phyloP scores from a whole-genome alignment of 2,797 vertebrate genomes.

The Lates japonicus region DNA sequence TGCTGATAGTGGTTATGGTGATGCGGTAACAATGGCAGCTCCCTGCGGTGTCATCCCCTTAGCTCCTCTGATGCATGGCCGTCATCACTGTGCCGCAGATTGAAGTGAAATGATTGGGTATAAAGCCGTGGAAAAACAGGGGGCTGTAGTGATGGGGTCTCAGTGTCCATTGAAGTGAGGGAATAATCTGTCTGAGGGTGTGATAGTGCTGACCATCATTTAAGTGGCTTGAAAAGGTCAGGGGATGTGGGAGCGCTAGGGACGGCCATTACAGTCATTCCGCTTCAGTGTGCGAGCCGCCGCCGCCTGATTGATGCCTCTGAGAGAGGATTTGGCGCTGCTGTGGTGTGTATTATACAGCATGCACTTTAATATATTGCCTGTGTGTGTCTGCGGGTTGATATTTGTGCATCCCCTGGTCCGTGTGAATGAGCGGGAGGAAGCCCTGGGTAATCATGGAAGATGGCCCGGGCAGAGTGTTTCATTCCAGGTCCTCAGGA shows the following conservation, averaged over 20 bases:
- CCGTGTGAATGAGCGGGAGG: conserved; percentile 30
- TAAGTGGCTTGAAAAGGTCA: conserved; percentile 74
- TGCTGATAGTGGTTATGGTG: conserved; percentile 47
- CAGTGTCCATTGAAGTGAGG: conserved; percentile 69
- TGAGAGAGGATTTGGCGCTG: conserved; percentile 62
- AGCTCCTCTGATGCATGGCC: conserved; percentile 57
- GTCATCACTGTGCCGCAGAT: conserved; percentile 46
- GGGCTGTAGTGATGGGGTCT: conserved; percentile 46
- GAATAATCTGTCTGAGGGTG: conserved; percentile 70
- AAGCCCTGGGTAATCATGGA: conserved; percentile 61
- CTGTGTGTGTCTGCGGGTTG: conserved; percentile 31
- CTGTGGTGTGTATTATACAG: conserved; percentile 47
- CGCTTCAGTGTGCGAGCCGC: conserved; percentile 56
- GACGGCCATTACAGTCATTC: conserved; percentile 66
- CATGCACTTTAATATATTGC: conserved; percentile 63
- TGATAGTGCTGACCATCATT: conserved; percentile 66
- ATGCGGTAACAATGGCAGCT: conserved; percentile 48
- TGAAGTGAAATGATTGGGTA: conserved; percentile 63
- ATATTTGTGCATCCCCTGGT: conserved; percentile 38
- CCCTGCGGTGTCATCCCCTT: conserved; percentile 38
- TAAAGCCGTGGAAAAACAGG: conserved; percentile 47
- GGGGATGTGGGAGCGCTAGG: conserved; percentile 37
- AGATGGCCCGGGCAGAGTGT: conserved; percentile 29
- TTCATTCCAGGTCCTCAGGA: conserved; percentile 65
- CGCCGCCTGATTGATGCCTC: conserved; percentile 63